Evolutionary conservation across 92 coral and sea anemone species (phyloP).

Genomic region (Muricea muricata): DNA sequence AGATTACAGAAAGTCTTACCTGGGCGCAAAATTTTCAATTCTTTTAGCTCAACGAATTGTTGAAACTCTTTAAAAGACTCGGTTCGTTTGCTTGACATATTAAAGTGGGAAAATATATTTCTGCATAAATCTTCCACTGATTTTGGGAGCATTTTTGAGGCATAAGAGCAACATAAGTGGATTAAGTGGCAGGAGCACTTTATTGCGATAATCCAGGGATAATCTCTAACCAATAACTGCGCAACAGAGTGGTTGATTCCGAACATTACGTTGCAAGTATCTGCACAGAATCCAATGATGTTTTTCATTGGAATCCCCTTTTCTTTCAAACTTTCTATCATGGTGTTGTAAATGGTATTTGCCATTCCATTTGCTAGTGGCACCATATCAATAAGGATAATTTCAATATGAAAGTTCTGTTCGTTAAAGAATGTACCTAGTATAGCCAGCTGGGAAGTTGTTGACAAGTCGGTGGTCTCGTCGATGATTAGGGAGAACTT

Average conservation of each 20-base stretch:
- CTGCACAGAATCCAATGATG: neutral
- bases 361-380: too few relatives aligned
- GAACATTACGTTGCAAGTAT: too few relatives aligned
- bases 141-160: neutral
- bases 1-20: conserved; percentile 2
- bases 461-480: too few relatives aligned
- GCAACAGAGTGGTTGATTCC: too few relatives aligned
- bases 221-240: neutral
- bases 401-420: too few relatives aligned
- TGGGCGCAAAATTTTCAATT: conserved; percentile 3
- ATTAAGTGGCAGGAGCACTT: neutral
- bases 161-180: neutral
- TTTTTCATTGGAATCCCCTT: conserved; percentile 1
- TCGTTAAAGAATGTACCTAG: too few relatives aligned
- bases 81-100: neutral
- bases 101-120: conserved; percentile 4
- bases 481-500: too few relatives aligned
- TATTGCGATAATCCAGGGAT: neutral
- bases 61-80: conserved; percentile 4
- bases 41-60: neutral
- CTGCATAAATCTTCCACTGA: conserved; percentile 4
- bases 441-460: too few relatives aligned
- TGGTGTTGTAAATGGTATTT: too few relatives aligned
- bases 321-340: neutral
- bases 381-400: too few relatives aligned